Evolutionary conservation across 2,888 invertebrate species (phyloP), one percentile per base, ranked within the genome.

Genomic region (Myopa testacea): DNA sequence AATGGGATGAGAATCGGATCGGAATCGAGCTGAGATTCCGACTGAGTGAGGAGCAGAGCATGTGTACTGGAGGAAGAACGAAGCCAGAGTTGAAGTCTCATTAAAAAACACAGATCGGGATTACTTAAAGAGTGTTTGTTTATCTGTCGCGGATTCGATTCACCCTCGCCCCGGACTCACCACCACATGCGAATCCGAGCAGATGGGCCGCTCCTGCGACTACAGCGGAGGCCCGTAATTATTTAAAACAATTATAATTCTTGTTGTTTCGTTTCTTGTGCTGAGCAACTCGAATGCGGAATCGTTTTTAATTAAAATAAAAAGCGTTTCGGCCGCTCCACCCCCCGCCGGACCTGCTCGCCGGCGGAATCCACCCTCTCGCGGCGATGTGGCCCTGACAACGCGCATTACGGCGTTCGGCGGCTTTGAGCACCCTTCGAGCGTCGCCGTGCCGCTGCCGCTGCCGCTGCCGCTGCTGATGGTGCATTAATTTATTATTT

Each of bases 401-500:
- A 40, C 6, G 67, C 67, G 67, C 26, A 26, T 26, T 26, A 45
- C 50, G 50, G 19, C 19, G 12, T 26, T 52, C 69, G 55, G 55
- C 16, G 55, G 14, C n/a, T n/a, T 55, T 55, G 16, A 55, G 16
- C 5, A 4, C 5, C n/a, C 55, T 12, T 14, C 55, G 78, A 62
- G 71, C 70, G 68, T 71, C 78, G 72, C 75, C 62, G 80, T 74
- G 78, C 80, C 72, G 80, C 78, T 84, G 71, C 79, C 71, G 80
- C 62, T 85, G 62, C 62, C 73, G 68, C 80, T 76, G 71, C 79
- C 71, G 80, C 62, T 85, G 62, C 62, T 62, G 62, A 26, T 26
- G 62, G 5, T 62, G 55, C 75, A 75, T 86, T 85, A 85, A 84
- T 84, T 85, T 84, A 84, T 86, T 86, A 84, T 84, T 84, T 84